Evolutionary conservation across 2,113 vertebrate species (phyloP).

Genomic region (Dromiciops gliroides): DNA sequence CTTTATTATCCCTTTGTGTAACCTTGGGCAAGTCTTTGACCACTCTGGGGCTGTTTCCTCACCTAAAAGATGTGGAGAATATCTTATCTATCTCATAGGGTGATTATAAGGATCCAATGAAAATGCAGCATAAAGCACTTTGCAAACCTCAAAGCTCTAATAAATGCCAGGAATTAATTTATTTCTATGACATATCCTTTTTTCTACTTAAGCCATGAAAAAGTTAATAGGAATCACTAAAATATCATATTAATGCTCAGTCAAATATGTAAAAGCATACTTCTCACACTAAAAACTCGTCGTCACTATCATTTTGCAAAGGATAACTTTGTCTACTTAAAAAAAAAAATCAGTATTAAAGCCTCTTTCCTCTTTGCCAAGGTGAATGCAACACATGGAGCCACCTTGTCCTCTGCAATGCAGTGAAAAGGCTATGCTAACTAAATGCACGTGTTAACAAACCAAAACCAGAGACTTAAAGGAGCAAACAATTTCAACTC

Average conservation of each 20-base stretch:
- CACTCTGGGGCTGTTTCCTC: background rate
- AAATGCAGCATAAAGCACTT: background rate
- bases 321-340: background rate
- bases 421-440: conserved; percentile 70
- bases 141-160: background rate
- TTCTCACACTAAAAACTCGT: background rate
- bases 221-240: background rate
- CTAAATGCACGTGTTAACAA: conserved; percentile 40
- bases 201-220: background rate
- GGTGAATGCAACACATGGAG: conserved; percentile 57
- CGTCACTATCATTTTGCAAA: background rate
- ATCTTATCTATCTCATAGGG: background rate
- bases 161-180: background rate
- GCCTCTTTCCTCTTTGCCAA: conserved; percentile 28
- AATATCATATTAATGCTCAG: background rate
- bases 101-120: background rate
- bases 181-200: background rate
- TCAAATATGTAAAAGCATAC: background rate
- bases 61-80: background rate
- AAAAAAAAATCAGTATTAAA: conserved; percentile 7
- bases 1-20: background rate
- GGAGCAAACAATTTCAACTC: conserved; percentile 55
- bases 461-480: conserved; percentile 44
- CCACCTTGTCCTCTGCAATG: conserved; percentile 80
- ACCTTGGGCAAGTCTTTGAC: background rate